Conservation (phyloP, 2,797 vertebrate species). For the Cryptoblepharus egeriae region DNA sequence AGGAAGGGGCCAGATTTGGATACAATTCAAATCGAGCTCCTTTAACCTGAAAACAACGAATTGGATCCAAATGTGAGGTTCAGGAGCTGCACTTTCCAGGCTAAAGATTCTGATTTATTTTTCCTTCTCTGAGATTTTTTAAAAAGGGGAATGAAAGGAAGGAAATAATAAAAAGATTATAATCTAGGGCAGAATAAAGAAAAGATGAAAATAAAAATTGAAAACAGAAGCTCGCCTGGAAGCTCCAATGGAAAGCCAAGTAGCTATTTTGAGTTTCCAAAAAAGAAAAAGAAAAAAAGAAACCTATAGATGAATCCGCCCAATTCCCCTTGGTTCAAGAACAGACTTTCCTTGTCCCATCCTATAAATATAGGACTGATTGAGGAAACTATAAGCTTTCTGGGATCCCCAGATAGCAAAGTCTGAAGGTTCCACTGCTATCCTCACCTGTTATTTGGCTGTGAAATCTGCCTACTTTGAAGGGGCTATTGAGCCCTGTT, state of each 20-base stretch:
- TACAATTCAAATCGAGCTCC: not conserved
- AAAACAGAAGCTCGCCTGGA: too few relatives aligned
- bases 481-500: not conserved
- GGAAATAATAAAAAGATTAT: not conserved
- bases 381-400: not conserved
- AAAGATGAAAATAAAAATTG: not conserved
- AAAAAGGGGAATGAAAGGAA: too few relatives aligned
- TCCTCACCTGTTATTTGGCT: not conserved
- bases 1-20: not conserved
- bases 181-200: not conserved
- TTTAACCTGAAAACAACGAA: not conserved
- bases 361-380: not conserved
- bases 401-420: not conserved
- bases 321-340: not conserved
- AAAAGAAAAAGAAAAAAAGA: too few relatives aligned
- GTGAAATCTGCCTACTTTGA: not conserved
- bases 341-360: not conserved
- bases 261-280: not conserved
- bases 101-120: not conserved
- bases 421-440: not conserved
- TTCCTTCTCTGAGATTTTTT: too few relatives aligned
- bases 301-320: not conserved
- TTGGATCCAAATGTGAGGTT: conserved; percentile 16
- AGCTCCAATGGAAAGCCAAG: too few relatives aligned
- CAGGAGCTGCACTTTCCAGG: not conserved